These are phyloP conservation scores for Dendrolimus punctatus DNA, from an alignment of 1,140 invertebrate genomes.

Conservation along the genomic window DNA sequence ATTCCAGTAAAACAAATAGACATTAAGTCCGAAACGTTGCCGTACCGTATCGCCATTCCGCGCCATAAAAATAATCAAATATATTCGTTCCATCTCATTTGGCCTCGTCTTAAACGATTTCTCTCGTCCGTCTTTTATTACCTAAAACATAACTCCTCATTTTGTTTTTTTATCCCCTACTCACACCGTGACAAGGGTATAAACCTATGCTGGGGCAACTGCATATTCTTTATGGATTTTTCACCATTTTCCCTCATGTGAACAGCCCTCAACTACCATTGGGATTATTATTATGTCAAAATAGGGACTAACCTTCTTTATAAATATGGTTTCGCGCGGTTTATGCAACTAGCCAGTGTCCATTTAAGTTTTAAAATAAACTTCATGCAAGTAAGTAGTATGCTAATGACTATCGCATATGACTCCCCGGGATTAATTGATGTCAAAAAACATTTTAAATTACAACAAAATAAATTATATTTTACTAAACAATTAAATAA, in stretches of 20 bases:
- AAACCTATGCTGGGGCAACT: slow-evolving; percentile 49
- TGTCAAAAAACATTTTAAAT: too few relatives aligned
- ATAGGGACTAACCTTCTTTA: too few relatives aligned
- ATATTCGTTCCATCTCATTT: slow-evolving; percentile 72
- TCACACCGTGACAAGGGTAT: slow-evolving; percentile 40
- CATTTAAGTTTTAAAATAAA: too few relatives aligned
- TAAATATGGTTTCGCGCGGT: too few relatives aligned
- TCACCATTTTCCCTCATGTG: slow-evolving; percentile 39
- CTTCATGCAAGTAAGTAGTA: too few relatives aligned
- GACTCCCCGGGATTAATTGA: too few relatives aligned
- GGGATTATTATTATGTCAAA: too few relatives aligned
- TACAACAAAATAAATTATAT: too few relatives aligned
- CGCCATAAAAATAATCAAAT: slow-evolving; percentile 71
- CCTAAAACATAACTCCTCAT: slow-evolving; percentile 71
- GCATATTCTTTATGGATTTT: slow-evolving; percentile 55
- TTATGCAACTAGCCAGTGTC: too few relatives aligned
- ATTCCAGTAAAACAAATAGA: slow-evolving; percentile 60
- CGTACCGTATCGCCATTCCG: slow-evolving; percentile 57
- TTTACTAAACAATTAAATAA: too few relatives aligned
- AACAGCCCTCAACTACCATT: slow-evolving; percentile 20
- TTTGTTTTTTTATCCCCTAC: slow-evolving; percentile 69
- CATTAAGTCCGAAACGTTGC: slow-evolving; percentile 40
- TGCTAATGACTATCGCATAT: too few relatives aligned
- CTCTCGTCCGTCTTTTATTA: slow-evolving; percentile 70
- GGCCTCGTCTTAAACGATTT: slow-evolving; percentile 70